phyloP scores from a whole-genome alignment of 2,113 vertebrate genomes.

The Sapayoa aenigma region DNA sequence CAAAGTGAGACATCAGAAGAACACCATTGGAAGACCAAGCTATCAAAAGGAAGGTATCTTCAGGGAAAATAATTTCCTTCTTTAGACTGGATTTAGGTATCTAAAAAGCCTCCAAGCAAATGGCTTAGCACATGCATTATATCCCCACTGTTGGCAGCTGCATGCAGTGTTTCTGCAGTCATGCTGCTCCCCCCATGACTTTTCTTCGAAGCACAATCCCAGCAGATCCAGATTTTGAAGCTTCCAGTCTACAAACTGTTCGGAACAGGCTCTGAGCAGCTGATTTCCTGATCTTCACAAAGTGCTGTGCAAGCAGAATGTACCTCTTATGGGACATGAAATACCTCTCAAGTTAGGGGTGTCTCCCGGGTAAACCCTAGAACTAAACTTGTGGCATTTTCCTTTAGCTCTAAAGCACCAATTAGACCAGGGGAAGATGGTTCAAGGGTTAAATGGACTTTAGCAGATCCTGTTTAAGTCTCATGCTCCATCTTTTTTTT shows the following conservation, averaged over 20 bases:
- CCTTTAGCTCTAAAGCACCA: not conserved
- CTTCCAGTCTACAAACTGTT: not conserved
- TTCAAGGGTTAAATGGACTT: not conserved
- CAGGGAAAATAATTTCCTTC: not conserved
- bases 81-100: not conserved
- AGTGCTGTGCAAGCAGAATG: not conserved
- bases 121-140: not conserved
- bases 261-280: not conserved
- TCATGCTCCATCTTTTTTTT: not conserved
- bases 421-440: not conserved
- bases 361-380: not conserved
- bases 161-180: not conserved
- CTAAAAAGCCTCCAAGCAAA: not conserved
- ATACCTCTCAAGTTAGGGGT: not conserved
- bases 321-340: not conserved
- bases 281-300: not conserved
- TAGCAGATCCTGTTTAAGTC: not conserved
- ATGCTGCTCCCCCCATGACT: rapidly evolving
- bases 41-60: not conserved
- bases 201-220: not conserved
- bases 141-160: constrained; percentile 15
- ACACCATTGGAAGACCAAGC: not conserved
- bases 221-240: not conserved
- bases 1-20: not conserved
- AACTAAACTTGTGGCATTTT: not conserved